phyloP scores from a whole-genome alignment of 2,797 vertebrate genomes.

The Lagodon rhomboides region DNA sequence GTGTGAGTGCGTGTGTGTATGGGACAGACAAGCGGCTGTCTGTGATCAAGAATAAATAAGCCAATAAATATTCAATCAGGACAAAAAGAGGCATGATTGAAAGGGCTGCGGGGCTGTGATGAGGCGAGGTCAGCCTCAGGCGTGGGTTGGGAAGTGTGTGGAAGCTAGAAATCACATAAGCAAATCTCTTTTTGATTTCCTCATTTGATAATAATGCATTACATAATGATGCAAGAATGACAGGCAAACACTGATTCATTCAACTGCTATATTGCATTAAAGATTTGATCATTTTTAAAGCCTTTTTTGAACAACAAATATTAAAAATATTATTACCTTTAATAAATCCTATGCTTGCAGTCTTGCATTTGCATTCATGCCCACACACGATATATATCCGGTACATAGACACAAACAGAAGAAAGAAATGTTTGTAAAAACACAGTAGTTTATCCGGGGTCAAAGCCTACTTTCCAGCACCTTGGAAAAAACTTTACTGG shows the following conservation, averaged over 20 bases:
- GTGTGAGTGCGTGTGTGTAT: not conserved
- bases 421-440: not conserved
- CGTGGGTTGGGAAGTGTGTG: conserved; percentile 5
- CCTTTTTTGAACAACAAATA: conserved; percentile 29
- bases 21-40: conserved; percentile 64
- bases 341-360: conserved; percentile 3
- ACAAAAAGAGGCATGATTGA: conserved; percentile 75
- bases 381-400: not conserved
- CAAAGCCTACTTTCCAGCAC: too few species aligned
- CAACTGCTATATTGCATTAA: conserved; percentile 13
- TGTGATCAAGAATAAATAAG: conserved; percentile 85
- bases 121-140: conserved; percentile 38
- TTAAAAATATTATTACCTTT: not conserved
- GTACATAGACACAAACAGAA: conserved; percentile 8
- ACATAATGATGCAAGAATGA: conserved; percentile 51
- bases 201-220: conserved; percentile 57
- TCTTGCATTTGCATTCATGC: conserved; percentile 7
- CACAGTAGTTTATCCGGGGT: not conserved
- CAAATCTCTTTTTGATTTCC: conserved; percentile 64
- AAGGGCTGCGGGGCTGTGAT: conserved; percentile 32
- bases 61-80: conserved; percentile 83
- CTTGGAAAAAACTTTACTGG: too few species aligned
- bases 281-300: conserved; percentile 43
- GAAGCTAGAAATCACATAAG: conserved; percentile 40
- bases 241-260: conserved; percentile 41